Conservation (phyloP, 2,888 invertebrate species). For the Arrhopalites spinosus region DNA sequence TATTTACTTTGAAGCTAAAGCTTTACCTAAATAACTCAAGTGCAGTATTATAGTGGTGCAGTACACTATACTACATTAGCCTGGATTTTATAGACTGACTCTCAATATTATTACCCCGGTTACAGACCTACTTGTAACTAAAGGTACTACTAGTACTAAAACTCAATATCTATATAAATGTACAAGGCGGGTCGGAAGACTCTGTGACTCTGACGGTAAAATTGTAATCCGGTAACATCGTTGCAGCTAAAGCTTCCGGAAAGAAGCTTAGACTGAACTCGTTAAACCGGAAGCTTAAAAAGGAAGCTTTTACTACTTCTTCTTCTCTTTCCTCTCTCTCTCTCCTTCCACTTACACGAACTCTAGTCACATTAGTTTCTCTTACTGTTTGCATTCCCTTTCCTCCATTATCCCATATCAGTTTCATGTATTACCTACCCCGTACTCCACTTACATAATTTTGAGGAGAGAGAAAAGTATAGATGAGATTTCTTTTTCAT, state of each 20-base stretch:
- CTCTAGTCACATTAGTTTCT: neutral
- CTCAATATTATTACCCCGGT: too few relatives aligned
- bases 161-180: neutral
- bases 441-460: neutral
- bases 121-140: too few relatives aligned
- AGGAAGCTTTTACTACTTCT: constrained; percentile 10
- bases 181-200: neutral
- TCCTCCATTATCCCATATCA: constrained; percentile 8
- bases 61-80: too few relatives aligned
- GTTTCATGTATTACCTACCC: neutral
- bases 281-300: constrained; percentile 23
- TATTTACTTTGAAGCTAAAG: neutral
- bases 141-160: too few relatives aligned
- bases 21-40: too few relatives aligned
- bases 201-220: neutral
- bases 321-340: neutral
- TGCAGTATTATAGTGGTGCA: too few relatives aligned
- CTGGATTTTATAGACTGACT: too few relatives aligned
- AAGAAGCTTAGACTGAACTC: constrained; percentile 10
- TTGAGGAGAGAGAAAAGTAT: too few relatives aligned
- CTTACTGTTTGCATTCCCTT: constrained; percentile 19
- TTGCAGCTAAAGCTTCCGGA: constrained; percentile 21
- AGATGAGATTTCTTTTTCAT: too few relatives aligned
- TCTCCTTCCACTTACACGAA: constrained; percentile 12
- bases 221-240: constrained; percentile 20